phyloP scores from a whole-genome alignment of 2,113 vertebrate genomes.

The Agapornis roseicollis region DNA sequence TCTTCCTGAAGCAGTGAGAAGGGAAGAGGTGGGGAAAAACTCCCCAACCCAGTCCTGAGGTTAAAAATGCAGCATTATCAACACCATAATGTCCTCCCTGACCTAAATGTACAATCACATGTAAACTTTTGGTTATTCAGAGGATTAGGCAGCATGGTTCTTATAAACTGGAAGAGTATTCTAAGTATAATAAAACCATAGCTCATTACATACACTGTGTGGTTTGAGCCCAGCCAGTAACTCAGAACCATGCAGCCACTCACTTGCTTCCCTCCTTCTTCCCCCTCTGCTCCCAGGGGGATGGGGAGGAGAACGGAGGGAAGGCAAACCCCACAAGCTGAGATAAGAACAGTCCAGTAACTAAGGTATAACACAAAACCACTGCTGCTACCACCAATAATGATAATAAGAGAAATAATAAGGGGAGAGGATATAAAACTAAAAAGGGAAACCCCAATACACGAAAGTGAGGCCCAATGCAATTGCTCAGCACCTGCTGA shows the following conservation, averaged over 20 bases:
- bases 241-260: not conserved
- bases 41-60: not conserved
- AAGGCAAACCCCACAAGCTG: not conserved
- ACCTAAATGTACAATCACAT: not conserved
- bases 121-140: not conserved
- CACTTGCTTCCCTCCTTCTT: not conserved
- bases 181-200: not conserved
- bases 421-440: not conserved
- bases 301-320: not conserved
- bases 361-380: not conserved
- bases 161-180: not conserved
- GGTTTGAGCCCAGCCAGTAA: not conserved
- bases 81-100: not conserved
- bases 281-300: not conserved
- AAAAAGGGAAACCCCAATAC: not conserved
- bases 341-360: not conserved
- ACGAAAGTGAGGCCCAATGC: not conserved
- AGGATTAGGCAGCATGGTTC: not conserved
- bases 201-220: not conserved
- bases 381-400: not conserved
- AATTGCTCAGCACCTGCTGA: not conserved
- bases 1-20: not conserved
- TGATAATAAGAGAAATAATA: not conserved
- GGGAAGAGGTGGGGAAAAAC: not conserved
- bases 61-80: not conserved